Evolutionary conservation across 2,113 vertebrate genomes (phyloP).

Genomic region (Caloenas nicobarica): DNA sequence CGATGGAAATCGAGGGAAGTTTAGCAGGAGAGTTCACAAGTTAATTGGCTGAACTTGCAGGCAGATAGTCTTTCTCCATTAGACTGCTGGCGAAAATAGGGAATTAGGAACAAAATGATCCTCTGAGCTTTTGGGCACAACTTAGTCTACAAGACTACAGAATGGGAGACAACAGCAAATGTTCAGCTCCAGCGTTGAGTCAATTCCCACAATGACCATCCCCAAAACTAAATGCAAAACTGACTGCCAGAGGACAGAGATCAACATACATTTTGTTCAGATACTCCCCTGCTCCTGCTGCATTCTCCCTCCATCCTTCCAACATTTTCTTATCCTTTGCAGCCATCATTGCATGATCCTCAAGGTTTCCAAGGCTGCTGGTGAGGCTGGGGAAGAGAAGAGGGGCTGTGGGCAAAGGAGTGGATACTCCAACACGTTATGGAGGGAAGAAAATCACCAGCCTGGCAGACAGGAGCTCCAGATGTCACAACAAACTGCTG

Average conservation of each 20-base stretch:
- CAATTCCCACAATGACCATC: neutral
- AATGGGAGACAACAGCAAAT: neutral
- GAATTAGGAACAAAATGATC: neutral
- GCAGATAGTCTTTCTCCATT: neutral
- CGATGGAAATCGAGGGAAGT: neutral
- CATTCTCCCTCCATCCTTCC: neutral
- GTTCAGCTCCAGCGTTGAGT: neutral
- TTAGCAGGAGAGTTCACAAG: constrained; percentile 21
- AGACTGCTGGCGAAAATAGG: neutral
- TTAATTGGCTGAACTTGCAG: constrained; percentile 29
- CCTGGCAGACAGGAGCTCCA: neutral
- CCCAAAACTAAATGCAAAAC: neutral
- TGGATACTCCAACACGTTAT: neutral
- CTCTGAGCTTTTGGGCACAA: neutral
- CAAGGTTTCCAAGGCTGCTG: neutral
- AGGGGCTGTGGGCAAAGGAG: neutral
- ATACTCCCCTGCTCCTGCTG: neutral
- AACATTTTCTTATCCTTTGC: neutral
- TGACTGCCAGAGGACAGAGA: neutral
- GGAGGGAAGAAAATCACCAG: neutral
- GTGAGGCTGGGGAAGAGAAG: neutral
- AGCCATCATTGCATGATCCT: neutral
- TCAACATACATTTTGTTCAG: neutral
- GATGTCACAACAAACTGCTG: neutral
- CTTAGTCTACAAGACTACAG: neutral